phyloP scores from a whole-genome alignment of 2,888 invertebrate species.

The Cantharis rustica region DNA sequence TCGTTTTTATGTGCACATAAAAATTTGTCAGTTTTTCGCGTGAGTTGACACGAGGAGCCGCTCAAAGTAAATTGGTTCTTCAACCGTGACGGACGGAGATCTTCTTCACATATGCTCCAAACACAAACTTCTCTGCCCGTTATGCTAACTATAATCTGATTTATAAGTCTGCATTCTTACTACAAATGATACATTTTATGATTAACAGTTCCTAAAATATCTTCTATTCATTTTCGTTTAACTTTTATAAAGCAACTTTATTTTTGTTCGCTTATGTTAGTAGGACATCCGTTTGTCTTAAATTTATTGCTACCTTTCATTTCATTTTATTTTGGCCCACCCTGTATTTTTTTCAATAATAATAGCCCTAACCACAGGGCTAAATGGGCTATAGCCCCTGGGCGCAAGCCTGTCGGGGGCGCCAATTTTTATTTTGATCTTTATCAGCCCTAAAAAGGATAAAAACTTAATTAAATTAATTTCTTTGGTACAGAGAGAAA shows the following conservation, averaged over 20 bases:
- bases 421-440: no score
- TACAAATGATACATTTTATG: conserved; percentile 24
- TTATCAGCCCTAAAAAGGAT: no score
- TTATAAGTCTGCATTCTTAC: conserved; percentile 39
- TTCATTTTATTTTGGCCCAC: not conserved
- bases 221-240: not conserved
- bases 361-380: no score
- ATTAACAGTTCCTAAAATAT: conserved; percentile 19
- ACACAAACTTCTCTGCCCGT: conserved; percentile 17
- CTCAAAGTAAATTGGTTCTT: conserved; percentile 39
- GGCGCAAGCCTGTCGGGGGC: no score
- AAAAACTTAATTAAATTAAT: no score
- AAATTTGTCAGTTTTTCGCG: conserved; percentile 44
- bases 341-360: not conserved
- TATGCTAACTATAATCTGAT: conserved; percentile 36
- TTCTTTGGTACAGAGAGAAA: no score
- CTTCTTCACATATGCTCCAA: conserved; percentile 30
- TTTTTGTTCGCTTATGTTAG: not conserved
- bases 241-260: not conserved
- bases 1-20: conserved; percentile 36
- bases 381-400: no score
- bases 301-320: not conserved
- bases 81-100: conserved; percentile 37
- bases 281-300: not conserved
- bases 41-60: conserved; percentile 39